A percentile compares a stretch with the other conserved stretches of the same genome.
Evolutionary conservation across 2,113 vertebrate genomes (phyloP).

Genomic region (Bos indicus): DNA sequence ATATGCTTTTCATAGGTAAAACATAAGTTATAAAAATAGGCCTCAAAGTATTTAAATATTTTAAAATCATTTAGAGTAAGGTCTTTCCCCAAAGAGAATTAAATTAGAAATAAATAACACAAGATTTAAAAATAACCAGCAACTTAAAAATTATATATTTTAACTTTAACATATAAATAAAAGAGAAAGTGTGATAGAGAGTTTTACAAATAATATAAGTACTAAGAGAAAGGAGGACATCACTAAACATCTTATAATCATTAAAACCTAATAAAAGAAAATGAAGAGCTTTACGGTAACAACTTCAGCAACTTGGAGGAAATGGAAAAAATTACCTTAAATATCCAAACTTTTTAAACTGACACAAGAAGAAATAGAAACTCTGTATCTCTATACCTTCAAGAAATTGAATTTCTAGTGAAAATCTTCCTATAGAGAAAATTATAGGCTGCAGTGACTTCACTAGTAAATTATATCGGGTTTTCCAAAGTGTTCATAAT

Average conservation of each 20-base stretch:
- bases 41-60: neutral
- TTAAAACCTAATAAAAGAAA: neutral
- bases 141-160: neutral
- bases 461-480: neutral
- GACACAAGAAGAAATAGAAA: slow-evolving; percentile 6
- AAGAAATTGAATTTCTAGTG: neutral
- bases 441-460: neutral
- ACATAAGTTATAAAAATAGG: neutral
- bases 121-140: neutral
- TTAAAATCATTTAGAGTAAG: neutral
- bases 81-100: neutral
- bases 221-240: neutral
- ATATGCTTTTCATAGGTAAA: neutral
- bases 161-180: neutral
- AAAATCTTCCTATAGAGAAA: neutral
- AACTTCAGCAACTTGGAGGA: neutral
- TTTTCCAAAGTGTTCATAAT: neutral
- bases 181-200: neutral
- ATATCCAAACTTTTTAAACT: neutral
- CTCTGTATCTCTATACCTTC: neutral
- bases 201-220: neutral
- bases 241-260: neutral
- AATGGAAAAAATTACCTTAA: neutral
- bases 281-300: neutral
- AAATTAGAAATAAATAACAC: neutral